Evolutionary conservation across 2,888 invertebrate genomes (phyloP), one percentile per base, ranked within the genome.

Genomic region (Aquatica leii): DNA sequence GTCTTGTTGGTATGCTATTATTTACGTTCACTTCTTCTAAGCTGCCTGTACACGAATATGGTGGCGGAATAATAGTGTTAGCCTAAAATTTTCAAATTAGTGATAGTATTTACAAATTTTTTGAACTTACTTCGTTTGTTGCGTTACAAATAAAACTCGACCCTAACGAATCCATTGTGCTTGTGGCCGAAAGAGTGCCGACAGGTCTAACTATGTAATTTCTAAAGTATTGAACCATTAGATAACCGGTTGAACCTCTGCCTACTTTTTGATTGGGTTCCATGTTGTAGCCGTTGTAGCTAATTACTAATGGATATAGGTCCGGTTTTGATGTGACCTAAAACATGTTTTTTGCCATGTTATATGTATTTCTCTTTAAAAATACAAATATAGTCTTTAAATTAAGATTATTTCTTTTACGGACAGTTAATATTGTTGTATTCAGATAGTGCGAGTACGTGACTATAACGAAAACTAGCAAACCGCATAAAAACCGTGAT

Each of bases 291-390:
- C 62, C 62, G 71, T 91, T 87, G 78, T 88, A 93, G 52, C 91
- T 92, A 74, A 93, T 93, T 52, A 94, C 94, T 61, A 94, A 82
- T 1, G 94, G 94, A 77, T 94, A 94, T 8, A 94, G 82, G 77
- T 94, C 93, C 8, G 94, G 94, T 74, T 94, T 94, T 11, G 93
- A 90, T 61, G 93, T 91, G 69, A 93, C 93, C 93, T 93, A 76
- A 15, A 78, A 76, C n/a, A n/a, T n/a, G n/a, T n/a, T n/a, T n/a
- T n/a, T n/a, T n/a, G n/a, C n/a, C n/a, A n/a, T 41, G 9, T 31
- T 31, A 6, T 9, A 31, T 31, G 34, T 31, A 31, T n/a, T n/a
- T n/a, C n/a, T n/a, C n/a, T n/a, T n/a, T n/a, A n/a, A n/a, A n/a
- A n/a, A n/a, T n/a, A n/a, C n/a, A n/a, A n/a, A n/a, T n/a, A n/a